A percentile compares a stretch with the other conserved stretches of the same genome.
phyloP scores from a whole-genome alignment of 1,140 invertebrate genomes.

The Aphaenogaster rudis region DNA sequence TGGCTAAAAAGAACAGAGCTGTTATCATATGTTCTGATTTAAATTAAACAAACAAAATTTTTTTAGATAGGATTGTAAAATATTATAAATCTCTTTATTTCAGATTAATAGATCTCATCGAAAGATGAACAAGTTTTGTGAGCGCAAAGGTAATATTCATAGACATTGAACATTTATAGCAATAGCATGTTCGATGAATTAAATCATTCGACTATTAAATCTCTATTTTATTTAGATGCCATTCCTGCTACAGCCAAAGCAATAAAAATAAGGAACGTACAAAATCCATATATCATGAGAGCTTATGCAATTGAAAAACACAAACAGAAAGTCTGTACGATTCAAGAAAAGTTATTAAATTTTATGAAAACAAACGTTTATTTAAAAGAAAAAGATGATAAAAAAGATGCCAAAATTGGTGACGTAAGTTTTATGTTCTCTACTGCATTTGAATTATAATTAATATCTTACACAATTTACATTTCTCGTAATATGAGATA shows the following conservation, averaged over 20 bases:
- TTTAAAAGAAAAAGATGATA: not conserved
- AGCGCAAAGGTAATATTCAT: conserved; percentile 10
- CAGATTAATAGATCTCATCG: not conserved
- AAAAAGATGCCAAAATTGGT: not conserved
- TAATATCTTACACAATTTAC: not conserved
- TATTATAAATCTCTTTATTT: not conserved
- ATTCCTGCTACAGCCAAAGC: conserved; percentile 18
- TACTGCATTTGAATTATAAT: conserved; percentile 1
- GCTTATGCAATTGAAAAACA: not conserved
- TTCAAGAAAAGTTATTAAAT: not conserved
- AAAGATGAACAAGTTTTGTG: not conserved
- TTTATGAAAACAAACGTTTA: conserved; percentile 4
- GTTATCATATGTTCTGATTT: not conserved
- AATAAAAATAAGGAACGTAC: conserved; percentile 13
- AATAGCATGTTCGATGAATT: not conserved
- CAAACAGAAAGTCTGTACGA: not conserved
- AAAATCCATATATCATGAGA: conserved; percentile 18
- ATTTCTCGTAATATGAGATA: not conserved
- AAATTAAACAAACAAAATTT: conserved; percentile 6
- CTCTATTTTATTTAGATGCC: not conserved
- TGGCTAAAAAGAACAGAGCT: too few species aligned
- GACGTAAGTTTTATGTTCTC: conserved; percentile 18
- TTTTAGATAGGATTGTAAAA: not conserved
- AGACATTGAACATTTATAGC: conserved; percentile 7
- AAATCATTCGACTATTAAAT: not conserved